Conservation (phyloP, 2,113 vertebrate species). For the Gavia stellata region DNA sequence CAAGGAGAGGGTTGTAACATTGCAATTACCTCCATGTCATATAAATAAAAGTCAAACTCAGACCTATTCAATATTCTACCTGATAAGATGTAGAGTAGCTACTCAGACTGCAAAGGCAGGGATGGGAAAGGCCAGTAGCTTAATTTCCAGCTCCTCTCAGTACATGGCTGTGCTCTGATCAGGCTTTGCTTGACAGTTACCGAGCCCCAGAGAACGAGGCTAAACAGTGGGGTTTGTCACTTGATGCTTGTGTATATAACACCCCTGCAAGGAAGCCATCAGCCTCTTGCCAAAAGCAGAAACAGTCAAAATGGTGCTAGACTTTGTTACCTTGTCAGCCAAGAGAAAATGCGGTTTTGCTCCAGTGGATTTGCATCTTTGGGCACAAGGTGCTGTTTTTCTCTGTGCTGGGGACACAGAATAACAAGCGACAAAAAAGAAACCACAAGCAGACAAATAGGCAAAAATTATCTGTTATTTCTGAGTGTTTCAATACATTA, state of each 20-base stretch:
- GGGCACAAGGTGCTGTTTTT: neutral
- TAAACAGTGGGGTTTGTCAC: neutral
- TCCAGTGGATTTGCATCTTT: neutral
- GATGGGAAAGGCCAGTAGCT: neutral
- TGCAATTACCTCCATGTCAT: neutral
- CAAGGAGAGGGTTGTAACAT: neutral
- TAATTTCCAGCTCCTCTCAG: neutral
- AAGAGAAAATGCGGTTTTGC: neutral
- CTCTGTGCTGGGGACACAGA: neutral
- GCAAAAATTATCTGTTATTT: conserved; percentile 24
- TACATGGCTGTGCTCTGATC: neutral
- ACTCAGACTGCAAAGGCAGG: neutral
- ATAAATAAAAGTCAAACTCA: neutral
- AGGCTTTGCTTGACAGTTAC: neutral
- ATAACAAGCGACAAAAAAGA: neutral
- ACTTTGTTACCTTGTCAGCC: neutral
- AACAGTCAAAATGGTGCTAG: neutral
- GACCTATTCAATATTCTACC: neutral
- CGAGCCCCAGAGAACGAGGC: neutral
- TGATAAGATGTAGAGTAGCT: neutral
- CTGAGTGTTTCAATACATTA: neutral
- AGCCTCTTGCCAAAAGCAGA: neutral
- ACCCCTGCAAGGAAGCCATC: neutral
- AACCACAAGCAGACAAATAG: neutral
- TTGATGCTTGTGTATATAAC: neutral